These are phyloP conservation scores for Poeciliopsis infans DNA, from an alignment of 2,797 vertebrate genomes.

Conservation along the genomic window DNA sequence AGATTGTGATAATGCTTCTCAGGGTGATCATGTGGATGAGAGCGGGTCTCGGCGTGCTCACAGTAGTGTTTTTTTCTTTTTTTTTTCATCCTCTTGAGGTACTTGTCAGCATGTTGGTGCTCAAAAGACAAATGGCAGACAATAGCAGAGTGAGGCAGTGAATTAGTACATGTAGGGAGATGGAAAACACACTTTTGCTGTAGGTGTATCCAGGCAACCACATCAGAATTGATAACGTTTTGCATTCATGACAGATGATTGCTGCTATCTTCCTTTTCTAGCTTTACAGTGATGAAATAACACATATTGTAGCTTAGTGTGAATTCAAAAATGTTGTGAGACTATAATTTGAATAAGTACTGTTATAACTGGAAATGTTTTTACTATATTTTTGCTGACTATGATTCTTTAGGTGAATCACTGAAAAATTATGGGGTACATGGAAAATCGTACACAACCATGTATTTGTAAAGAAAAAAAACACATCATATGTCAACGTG, in stretches of 20 bases:
- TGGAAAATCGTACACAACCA: not conserved
- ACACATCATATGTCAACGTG: not conserved
- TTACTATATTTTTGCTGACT: not conserved
- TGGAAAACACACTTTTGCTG: slow-evolving; percentile 33
- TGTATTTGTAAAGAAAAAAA: not conserved
- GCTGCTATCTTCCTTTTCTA: slow-evolving; percentile 37
- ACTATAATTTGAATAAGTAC: not conserved
- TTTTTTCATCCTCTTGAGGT: not conserved
- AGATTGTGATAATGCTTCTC: slow-evolving; percentile 81
- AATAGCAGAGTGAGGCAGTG: slow-evolving; percentile 42
- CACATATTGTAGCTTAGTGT: not conserved
- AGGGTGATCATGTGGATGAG: slow-evolving; percentile 67
- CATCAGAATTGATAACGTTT: slow-evolving; percentile 62
- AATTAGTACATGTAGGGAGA: slow-evolving; percentile 42
- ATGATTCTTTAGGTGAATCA: not conserved
- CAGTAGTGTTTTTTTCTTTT: slow-evolving; percentile 8
- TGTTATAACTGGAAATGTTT: not conserved
- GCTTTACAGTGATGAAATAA: slow-evolving; percentile 29
- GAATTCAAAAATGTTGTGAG: not conserved
- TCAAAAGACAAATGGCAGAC: slow-evolving; percentile 49
- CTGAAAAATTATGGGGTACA: not conserved
- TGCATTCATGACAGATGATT: slow-evolving; percentile 58
- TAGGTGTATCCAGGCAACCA: slow-evolving; percentile 76
- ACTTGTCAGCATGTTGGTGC: slow-evolving; percentile 33
- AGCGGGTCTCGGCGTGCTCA: slow-evolving; percentile 31